Evolutionary conservation across 1,140 invertebrate species (phyloP).

Genomic region (Drosophila tani): DNA sequence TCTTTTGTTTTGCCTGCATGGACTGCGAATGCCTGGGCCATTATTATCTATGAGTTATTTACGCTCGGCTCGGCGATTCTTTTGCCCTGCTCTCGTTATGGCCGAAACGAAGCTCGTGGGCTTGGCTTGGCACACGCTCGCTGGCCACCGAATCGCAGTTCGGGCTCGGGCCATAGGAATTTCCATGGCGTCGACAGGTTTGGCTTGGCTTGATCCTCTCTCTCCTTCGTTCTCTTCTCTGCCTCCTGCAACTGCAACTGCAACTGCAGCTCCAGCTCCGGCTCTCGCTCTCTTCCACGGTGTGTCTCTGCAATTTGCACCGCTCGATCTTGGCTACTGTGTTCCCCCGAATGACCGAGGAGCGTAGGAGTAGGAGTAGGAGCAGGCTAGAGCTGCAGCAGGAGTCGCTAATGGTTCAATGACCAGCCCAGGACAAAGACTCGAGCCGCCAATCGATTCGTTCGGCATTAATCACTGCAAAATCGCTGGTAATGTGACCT

Average conservation of each 20-base stretch:
- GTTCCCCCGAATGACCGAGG: conserved; percentile 46
- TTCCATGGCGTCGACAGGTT: conserved; percentile 57
- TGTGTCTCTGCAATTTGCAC: conserved; percentile 56
- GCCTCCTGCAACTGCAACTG: not conserved
- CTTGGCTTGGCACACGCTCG: conserved; percentile 77
- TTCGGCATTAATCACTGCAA: conserved; percentile 30
- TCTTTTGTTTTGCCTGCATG: conserved; percentile 76
- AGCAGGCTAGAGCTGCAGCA: not conserved
- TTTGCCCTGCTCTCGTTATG: conserved; percentile 67
- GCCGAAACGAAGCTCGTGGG: conserved; percentile 67
- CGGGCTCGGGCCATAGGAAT: conserved; percentile 43
- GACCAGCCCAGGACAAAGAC: conserved; percentile 45
- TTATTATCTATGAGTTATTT: conserved; percentile 83
- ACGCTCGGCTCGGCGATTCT: conserved; percentile 68
- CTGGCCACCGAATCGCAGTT: conserved; percentile 54
- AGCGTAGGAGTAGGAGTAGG: conserved; percentile 31
- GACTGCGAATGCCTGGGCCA: conserved; percentile 66
- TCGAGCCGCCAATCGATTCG: conserved; percentile 8
- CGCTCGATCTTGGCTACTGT: conserved; percentile 64
- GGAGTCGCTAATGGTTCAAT: conserved; percentile 58
- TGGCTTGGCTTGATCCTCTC: conserved; percentile 27
- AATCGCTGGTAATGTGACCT: conserved; percentile 61
- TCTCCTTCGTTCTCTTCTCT: not conserved
- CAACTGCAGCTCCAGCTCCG: not conserved
- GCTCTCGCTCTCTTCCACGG: conserved; percentile 10